Evolutionary conservation across 1,140 invertebrate species (phyloP), one percentile per base, ranked within the genome.

Genomic region (Calycopis cecrops): DNA sequence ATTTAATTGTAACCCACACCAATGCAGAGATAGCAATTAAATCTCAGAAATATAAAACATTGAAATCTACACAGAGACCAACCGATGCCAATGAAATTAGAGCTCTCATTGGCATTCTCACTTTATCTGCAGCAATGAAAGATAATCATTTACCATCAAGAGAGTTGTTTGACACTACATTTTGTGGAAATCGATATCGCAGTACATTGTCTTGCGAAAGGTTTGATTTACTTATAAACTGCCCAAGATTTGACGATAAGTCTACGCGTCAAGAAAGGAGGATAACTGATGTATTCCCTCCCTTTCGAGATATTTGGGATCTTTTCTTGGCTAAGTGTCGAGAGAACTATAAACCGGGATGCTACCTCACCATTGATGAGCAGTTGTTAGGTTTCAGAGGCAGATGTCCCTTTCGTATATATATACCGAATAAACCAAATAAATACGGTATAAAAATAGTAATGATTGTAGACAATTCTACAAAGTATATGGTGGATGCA

Each of bases 401-500:
- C 11, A 38, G 12, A 10, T 38, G 37, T n/a, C 1, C 4, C 4
- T 38, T 38, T 11, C 11, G 12, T n/a, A n/a, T n/a, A 4, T 38
- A n/a, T n/a, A 10, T 38, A 0, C 37, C 37, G 8, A n/a, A 38
- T 4, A 9, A 38, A n/a, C 10, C 11, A 38, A 38, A 38, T 4
- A 38, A 38, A 38, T 38, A 38, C 37, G 37, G 37, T 4, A 38
- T 38, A 4, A 48, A 48, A 48, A 28, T 48, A 3, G 11, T 28
- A 9, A 73, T 68, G 65, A 44, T 73, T 12, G 71, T 69, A 60
- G 76, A 83, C 52, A 47, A 49, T 17, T 18, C 14, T 11, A 69
- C 73, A 33, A 67, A 70, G 50, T 83, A 82, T 55, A 77, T 83
- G 69, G 59, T 73, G 16, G 61, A 81, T 61, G 75, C 67, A 21